phyloP scores from a whole-genome alignment of 1,140 invertebrate species.

The Caenorhabditis briggsae region DNA sequence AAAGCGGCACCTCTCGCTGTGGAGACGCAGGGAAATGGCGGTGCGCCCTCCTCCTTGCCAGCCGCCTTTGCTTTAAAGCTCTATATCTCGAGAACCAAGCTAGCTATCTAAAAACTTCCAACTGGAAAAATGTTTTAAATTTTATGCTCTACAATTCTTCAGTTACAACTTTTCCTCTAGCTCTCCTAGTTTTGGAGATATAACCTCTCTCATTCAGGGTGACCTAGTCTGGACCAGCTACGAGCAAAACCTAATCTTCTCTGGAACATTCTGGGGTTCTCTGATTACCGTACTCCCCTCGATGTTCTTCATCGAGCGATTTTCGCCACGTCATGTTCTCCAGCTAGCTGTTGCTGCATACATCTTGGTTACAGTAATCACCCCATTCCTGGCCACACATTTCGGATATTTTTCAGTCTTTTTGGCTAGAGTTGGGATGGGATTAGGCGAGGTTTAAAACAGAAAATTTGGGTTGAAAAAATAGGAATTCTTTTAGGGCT shows the following conservation, averaged over 20 bases:
- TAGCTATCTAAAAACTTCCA: no score
- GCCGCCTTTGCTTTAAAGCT: no score
- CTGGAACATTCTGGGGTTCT: conserved; percentile 69
- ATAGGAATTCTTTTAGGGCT: conserved; percentile 61
- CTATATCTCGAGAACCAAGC: no score
- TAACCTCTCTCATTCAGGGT: conserved; percentile 54
- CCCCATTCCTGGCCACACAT: conserved; percentile 67
- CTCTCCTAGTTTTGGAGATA: neutral
- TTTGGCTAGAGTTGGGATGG: conserved; percentile 65
- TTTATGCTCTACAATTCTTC: no score
- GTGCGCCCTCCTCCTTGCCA: no score
- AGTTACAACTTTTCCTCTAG: no score
- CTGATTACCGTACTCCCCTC: conserved; percentile 67
- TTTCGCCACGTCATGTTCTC: conserved; percentile 52
- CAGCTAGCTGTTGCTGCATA: conserved; percentile 32
- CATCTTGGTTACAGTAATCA: conserved; percentile 59
- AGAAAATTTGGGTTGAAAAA: neutral
- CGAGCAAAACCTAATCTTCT: conserved; percentile 67
- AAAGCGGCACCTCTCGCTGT: neutral
- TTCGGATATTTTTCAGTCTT: conserved; percentile 66
- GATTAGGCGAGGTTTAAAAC: conserved; percentile 60
- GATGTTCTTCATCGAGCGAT: conserved; percentile 66
- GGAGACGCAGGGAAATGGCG: neutral
- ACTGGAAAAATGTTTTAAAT: no score
- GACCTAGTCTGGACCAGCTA: conserved; percentile 64